Evolutionary conservation across 2,797 vertebrate genomes (phyloP).

Genomic region (Schizopygopsis pylzovi): DNA sequence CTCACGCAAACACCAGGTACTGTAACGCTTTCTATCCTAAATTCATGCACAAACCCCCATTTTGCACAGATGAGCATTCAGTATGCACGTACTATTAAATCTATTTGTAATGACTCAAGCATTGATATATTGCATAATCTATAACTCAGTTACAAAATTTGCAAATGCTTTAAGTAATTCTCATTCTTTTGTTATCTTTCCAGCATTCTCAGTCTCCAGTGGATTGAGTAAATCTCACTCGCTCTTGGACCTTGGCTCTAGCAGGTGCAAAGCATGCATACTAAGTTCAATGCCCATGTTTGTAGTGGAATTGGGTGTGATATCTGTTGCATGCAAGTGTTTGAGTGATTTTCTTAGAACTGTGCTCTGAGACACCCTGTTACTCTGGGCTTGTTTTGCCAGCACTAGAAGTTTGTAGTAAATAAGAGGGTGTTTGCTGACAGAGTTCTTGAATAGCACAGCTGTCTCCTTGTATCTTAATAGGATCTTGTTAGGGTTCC

Average conservation of each 20-base stretch:
- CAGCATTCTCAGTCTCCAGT: constrained; percentile 44
- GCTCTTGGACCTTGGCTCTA: constrained; percentile 90
- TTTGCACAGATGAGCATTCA: background rate
- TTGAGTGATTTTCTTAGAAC: constrained; percentile 10
- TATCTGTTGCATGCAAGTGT: background rate
- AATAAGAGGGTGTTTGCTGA: constrained; percentile 26
- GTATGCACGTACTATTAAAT: background rate
- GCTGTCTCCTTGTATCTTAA: constrained; percentile 44
- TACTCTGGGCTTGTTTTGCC: constrained; percentile 31
- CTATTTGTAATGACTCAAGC: background rate
- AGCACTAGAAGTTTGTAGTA: constrained; percentile 26
- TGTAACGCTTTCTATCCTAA: background rate
- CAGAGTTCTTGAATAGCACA: constrained; percentile 30
- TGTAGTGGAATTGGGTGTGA: background rate
- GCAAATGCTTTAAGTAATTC: background rate
- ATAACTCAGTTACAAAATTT: background rate
- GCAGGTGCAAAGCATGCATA: constrained; percentile 81
- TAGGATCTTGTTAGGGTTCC: constrained; percentile 50
- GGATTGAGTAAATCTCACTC: constrained; percentile 86
- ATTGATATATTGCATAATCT: background rate
- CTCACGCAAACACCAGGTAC: constrained; percentile 82
- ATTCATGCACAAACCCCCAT: background rate
- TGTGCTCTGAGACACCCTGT: background rate
- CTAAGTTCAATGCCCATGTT: background rate
- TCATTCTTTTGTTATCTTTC: constrained; percentile 3